A percentile compares a stretch with the other conserved stretches of the same genome.
phyloP scores from a whole-genome alignment of 2,888 invertebrate species.

The Drosophila monieri region DNA sequence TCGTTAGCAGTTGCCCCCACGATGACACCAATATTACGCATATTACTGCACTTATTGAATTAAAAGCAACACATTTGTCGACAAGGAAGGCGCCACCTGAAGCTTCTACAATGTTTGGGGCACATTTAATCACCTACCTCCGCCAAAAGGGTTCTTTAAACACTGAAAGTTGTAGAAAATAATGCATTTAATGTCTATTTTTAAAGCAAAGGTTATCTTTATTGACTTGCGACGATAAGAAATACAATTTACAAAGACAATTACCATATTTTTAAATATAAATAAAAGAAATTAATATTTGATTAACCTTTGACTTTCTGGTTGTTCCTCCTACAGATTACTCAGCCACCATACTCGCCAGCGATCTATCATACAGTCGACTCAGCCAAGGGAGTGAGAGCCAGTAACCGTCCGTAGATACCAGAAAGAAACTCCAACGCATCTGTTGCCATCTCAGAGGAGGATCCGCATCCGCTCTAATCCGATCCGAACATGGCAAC shows the following conservation, averaged over 20 bases:
- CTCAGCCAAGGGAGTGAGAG: conserved; percentile 26
- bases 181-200: neutral
- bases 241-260: neutral
- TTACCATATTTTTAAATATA: neutral
- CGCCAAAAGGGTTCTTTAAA: no score
- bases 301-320: neutral
- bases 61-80: conserved; percentile 11
- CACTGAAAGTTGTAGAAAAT: neutral
- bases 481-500: conserved; percentile 81
- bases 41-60: conserved; percentile 32
- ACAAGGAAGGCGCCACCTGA: conserved; percentile 25
- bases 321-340: conserved; percentile 20
- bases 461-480: conserved; percentile 27
- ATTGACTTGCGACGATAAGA: neutral
- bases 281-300: neutral
- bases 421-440: conserved; percentile 5
- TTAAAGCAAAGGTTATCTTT: neutral
- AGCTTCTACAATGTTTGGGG: conserved; percentile 3
- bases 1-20: conserved; percentile 1
- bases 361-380: conserved; percentile 10
- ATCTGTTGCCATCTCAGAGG: conserved; percentile 35
- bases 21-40: conserved; percentile 18
- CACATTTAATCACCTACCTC: no score
- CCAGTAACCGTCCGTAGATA: conserved; percentile 35
- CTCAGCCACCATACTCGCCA: conserved; percentile 13